Evolutionary conservation across 1,140 invertebrate genomes (phyloP), one percentile per base, ranked within the genome.

Genomic region (Drosophila trapezifrons): DNA sequence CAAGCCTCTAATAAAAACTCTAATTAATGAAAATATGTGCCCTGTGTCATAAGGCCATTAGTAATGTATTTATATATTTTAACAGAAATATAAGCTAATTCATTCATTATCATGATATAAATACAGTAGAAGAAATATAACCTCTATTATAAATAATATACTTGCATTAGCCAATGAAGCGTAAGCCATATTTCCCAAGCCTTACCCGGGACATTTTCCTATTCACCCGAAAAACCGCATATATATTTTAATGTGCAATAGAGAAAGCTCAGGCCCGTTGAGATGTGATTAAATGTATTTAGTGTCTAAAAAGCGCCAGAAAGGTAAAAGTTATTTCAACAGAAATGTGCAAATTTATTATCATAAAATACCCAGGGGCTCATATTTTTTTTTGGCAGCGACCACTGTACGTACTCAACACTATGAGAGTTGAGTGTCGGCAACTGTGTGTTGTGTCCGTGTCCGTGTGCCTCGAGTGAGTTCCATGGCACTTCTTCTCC

Each of bases 401-500:
- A 60, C 55, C 60, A 67, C 65, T 67, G 65, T 67, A 42, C 45
- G 58, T 64, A 51, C 60, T 42, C 65, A 22, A 51, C 38, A 47
- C 10, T 15, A 25, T 27, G 58, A 9, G 13, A 37, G 47, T 35
- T 35, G n/a, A 59, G 27, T 38, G 51, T 15, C 47, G 35, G 27
- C 20, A 20, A 54, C 13, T 45, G 38, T 64, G 60, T 35, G n/a
- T 37, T 2, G 8, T 4, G n/a, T 18, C 15, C 9, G 22, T 27
- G 37, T 42, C 54, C 42, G 56, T 60, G 65, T 67, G 46, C 59
- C 37, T n/a, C 65, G 27, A 65, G 45, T 51, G 45, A 35, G 60
- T 69, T 69, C 46, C 65, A 69, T 69, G 37, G 60, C 65, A 69
- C 65, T 69, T 66, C 65, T 64, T 65, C 65, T 45, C 46, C 60